A percentile compares a stretch with the other conserved stretches of the same genome.
Evolutionary conservation across 2,797 vertebrate genomes (phyloP).

Genomic region (Champsocephalus gunnari): DNA sequence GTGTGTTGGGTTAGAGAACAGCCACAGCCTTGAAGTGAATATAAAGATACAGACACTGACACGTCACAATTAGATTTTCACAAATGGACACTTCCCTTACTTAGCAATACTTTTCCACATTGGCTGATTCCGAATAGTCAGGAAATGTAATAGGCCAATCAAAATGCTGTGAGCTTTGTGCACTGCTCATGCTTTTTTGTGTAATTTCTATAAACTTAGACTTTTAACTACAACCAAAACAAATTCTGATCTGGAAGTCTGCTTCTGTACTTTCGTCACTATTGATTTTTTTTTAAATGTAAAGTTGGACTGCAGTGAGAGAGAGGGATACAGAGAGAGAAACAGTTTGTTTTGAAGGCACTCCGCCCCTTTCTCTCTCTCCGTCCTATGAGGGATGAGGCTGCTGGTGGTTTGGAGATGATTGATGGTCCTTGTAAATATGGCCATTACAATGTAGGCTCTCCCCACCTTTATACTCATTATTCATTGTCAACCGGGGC

Average conservation of each 20-base stretch:
- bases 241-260: neutral
- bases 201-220: neutral
- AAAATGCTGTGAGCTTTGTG: neutral
- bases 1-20: no score
- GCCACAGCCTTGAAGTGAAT: no score
- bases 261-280: conserved; percentile 52
- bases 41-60: no score
- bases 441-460: conserved; percentile 77
- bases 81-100: conserved; percentile 33
- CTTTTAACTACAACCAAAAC: conserved; percentile 26
- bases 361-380: conserved; percentile 56
- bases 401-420: conserved; percentile 67
- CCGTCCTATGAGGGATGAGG: conserved; percentile 70
- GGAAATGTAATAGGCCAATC: neutral
- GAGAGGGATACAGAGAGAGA: conserved; percentile 32
- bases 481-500: conserved; percentile 78
- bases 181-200: neutral
- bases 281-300: conserved; percentile 68
- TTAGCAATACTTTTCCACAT: conserved; percentile 24
- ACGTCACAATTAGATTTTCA: no score
- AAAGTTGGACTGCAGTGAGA: conserved; percentile 37
- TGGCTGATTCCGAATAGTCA: neutral
- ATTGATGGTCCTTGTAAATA: conserved; percentile 82
- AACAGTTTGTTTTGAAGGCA: conserved; percentile 57
- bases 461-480: conserved; percentile 69